Base-by-base conservation (phyloP, 2,888 invertebrate species). In the Notodonta dromedarius region DNA sequence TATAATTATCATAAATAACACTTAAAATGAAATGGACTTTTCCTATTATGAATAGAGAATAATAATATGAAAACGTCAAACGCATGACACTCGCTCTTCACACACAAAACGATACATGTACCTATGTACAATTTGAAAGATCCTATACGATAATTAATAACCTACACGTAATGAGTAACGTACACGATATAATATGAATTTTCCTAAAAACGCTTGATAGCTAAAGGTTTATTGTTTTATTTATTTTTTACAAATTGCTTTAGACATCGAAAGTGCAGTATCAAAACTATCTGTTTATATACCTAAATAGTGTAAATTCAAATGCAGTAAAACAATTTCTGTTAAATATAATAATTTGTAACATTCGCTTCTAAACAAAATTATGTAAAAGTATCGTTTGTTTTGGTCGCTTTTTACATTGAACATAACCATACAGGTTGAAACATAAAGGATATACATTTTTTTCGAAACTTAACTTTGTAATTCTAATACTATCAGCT, bases 101-200 rank as follows among this genome's bases (percentile, higher is more conserved):
- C 78, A 66, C 69, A 67, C 73, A 60, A 66, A 65, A 69, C 56
- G 44, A 44, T 44, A 56, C 67, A 67, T 62, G 57, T 39, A 56
- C 66, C 58, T 78, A 77, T 78, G 65, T 78, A 78, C 78, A 78
- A 74, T 66, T 69, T 74, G 63, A 67, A 74, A 65, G 66, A 68
- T 44, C 67, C 63, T 75, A 76, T 39, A 66, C 57, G 63, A 73
- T 70, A 58, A 48, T 62, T 70, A 58, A 48, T 62, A 69, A 65
- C 57, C 56, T 60, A 60, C 66, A 42, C 46, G 40, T 68, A 79
- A 68, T 74, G 76, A 78, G 78, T 78, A 70, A 65, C 69, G 57
- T 66, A 69, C 61, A 63, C 66, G 64, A 73, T 57, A 24, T 24
- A 24, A 24, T 24, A 60, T 60, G 54, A 61, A 54, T 40, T 44